These are phyloP conservation scores for Geopemphigus sp. DNA, from an alignment of 1,140 invertebrate species.

Conservation along the genomic window DNA sequence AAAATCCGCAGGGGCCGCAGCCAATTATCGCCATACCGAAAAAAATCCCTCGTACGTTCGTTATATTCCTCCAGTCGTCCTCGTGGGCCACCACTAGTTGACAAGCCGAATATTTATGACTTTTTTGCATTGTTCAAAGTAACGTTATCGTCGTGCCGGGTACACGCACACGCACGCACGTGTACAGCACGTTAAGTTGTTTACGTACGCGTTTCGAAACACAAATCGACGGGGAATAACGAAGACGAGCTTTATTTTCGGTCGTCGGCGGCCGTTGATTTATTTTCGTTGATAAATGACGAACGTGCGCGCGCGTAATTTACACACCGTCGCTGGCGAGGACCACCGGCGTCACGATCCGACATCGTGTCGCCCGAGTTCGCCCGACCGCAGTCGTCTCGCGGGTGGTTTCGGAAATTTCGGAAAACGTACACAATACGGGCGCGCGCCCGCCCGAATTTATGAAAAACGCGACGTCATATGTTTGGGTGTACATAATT, in stretches of 20 bases:
- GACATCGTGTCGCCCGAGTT: not conserved
- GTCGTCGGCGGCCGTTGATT: not conserved
- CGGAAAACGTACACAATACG: not conserved
- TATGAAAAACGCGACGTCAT: too few species aligned
- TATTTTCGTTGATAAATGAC: not conserved
- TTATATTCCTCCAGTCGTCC: too few species aligned
- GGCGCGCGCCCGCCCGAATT: too few species aligned
- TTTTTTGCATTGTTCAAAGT: conserved; percentile 12
- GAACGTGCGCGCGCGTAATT: too few species aligned
- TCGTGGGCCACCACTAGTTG: too few species aligned
- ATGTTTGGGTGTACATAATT: not conserved
- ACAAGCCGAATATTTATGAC: conserved; percentile 37
- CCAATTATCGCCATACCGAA: too few species aligned
- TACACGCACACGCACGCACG: not conserved
- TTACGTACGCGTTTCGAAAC: too few species aligned
- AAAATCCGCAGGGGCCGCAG: too few species aligned
- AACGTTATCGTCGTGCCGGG: not conserved
- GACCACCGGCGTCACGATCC: too few species aligned
- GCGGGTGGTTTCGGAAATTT: not conserved
- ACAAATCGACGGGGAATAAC: not conserved
- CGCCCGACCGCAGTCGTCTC: not conserved
- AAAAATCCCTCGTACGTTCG: too few species aligned
- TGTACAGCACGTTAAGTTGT: too few species aligned
- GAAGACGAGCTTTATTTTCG: not conserved
- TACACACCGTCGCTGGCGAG: too few species aligned